Conservation (phyloP, 2,888 invertebrate genomes). For the Antheraea yamamai region DNA sequence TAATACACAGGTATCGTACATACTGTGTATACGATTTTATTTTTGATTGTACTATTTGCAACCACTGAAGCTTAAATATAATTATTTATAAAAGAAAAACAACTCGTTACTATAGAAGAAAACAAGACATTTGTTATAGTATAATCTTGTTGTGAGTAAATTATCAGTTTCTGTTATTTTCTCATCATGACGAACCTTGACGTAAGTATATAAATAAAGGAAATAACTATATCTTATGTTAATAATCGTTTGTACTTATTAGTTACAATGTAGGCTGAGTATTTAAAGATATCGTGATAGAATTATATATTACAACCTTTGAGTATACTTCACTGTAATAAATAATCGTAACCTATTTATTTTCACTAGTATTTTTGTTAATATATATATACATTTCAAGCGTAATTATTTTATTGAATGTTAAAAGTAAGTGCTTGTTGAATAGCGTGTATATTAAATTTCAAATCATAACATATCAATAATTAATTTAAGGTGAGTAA, state of each 20-base stretch:
- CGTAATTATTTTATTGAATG: background rate
- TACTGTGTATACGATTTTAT: background rate
- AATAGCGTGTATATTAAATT: background rate
- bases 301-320: background rate
- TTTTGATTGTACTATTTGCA: background rate
- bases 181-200: conserved; percentile 27
- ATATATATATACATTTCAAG: background rate
- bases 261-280: background rate
- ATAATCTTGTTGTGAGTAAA: background rate
- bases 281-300: background rate
- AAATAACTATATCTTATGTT: background rate
- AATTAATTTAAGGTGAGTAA: conserved; percentile 66
- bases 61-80: background rate
- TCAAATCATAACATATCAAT: conserved; percentile 1
- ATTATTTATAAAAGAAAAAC: background rate
- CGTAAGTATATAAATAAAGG: conserved; percentile 22
- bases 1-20: background rate
- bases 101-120: background rate
- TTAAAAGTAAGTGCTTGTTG: background rate
- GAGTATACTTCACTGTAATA: background rate
- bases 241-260: background rate
- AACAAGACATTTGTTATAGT: background rate
- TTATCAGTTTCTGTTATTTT: conserved; percentile 1
- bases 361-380: background rate
- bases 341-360: background rate